Base-by-base conservation (phyloP, 2,797 vertebrate species). In the Eulemur mongoz region DNA sequence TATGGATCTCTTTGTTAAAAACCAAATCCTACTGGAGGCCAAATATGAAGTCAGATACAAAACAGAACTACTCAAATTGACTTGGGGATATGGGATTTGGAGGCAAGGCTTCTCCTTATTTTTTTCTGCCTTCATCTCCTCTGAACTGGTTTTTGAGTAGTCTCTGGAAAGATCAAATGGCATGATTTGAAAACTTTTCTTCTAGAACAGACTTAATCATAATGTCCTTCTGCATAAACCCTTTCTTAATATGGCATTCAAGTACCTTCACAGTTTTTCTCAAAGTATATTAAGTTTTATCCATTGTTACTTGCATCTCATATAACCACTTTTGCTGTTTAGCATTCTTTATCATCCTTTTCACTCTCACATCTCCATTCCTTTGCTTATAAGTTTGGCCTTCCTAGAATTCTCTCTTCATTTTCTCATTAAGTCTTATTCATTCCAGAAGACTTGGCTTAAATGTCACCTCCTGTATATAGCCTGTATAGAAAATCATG, bases 381-480 rank as follows among this genome's bases (percentile, higher is more conserved):
- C 14, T 94, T 91, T 91, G 50, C 43, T 95, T 83, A 83, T 70
- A 69, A 23, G 7, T 83, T 48, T 63, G 57, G 75, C 82, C 70
- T 76, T 92, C n/a, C 40, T 92, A 32, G 72, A 72, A 65, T 76
- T 81, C 10, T 89, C 11, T 57, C 32, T 76, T 94, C 38, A 43
- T 76, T 72, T 54, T 88, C 83, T 86, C 75, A 61, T 86, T 67
- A 67, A 85, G 22, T 72, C 22, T 89, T 89, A 93, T 82, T 93
- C 32, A 93, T 85, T 96, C 35, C 59, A 59, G 67, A 93, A 94
- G 43, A 63, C 25, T 78, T 95, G 91, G n/a, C 18, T 73, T 89
- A 79, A 48, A 65, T 91, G 61, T 75, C 52, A 69, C 9, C 18
- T 89, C 43, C 40, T 95, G 57, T 57, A 69, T 67, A 32, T 88